Percentiles rank a stretch among this genome's conserved stretches.
phyloP scores from a whole-genome alignment of 2,888 invertebrate species.

The Ganaspis brasiliensis region DNA sequence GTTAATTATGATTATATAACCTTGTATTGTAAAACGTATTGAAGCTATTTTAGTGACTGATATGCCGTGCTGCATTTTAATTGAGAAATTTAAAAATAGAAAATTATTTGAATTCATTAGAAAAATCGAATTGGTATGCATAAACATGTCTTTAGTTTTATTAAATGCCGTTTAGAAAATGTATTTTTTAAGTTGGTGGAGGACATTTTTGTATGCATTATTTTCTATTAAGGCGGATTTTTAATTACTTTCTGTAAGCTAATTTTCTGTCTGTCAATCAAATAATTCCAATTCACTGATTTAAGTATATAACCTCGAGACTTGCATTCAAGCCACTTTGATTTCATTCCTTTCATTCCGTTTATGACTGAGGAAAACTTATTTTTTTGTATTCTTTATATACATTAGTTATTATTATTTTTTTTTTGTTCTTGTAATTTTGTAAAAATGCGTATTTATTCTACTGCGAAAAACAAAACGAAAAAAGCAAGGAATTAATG shows the following conservation, averaged over 20 bases:
- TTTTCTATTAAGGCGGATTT: conserved; percentile 50
- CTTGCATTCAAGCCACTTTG: conserved; percentile 2
- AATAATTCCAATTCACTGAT: neutral
- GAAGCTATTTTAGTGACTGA: conserved; percentile 13
- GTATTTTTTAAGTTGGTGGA: conserved; percentile 65
- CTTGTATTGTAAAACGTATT: conserved; percentile 24
- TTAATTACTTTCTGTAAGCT: conserved; percentile 20
- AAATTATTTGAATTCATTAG: conserved; percentile 16
- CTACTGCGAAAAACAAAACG: neutral
- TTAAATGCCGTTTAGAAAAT: conserved; percentile 18
- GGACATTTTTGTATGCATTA: conserved; percentile 66
- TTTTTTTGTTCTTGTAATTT: neutral
- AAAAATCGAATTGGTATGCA: conserved; percentile 10
- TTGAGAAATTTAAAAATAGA: conserved; percentile 17
- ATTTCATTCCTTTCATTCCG: conserved; percentile 32
- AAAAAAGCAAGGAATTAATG: neutral
- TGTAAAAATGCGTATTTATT: neutral
- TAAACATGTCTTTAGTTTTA: conserved; percentile 19
- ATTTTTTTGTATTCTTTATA: neutral
- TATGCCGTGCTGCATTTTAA: conserved; percentile 9
- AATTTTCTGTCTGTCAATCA: conserved; percentile 15
- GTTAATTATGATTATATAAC: conserved; percentile 15
- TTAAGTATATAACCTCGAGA: conserved; percentile 25
- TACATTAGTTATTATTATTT: no score
- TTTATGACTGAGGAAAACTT: neutral